A percentile compares a stretch with the other conserved stretches of the same genome.
Evolutionary conservation across 2,113 vertebrate species (phyloP).

Genomic region (Misgurnus mizolepis): DNA sequence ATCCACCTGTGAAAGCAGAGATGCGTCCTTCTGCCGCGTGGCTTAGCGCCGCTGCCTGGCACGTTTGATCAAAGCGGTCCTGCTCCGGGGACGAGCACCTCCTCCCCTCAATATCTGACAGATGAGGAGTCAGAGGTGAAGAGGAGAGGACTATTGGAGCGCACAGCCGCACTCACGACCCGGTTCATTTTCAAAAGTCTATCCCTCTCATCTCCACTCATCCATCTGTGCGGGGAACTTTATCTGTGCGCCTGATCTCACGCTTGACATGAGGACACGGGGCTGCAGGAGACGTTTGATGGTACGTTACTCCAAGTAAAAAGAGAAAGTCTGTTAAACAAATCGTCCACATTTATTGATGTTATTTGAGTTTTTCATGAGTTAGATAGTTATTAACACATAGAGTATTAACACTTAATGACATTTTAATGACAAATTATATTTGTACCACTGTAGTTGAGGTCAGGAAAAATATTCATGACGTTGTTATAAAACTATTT

Average conservation of each 20-base stretch:
- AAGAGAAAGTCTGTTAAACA: background rate
- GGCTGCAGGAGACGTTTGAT: background rate
- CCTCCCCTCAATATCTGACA: constrained; percentile 15
- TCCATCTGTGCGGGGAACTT: constrained; percentile 38
- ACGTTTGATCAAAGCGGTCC: constrained; percentile 49
- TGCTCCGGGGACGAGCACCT: constrained; percentile 33
- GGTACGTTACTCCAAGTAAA: background rate
- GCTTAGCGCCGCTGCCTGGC: constrained; percentile 48
- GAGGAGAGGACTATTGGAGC: constrained; percentile 49
- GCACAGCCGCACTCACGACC: constrained; percentile 33
- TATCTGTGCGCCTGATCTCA: constrained; percentile 38
- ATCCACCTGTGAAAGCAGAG: constrained; percentile 60
- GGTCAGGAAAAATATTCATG: too few relatives aligned
- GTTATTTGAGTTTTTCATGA: background rate
- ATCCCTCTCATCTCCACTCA: constrained; percentile 32
- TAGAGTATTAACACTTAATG: too few relatives aligned
- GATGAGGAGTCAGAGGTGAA: constrained; percentile 48
- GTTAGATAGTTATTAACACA: too few relatives aligned
- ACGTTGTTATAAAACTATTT: too few relatives aligned
- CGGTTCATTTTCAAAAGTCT: constrained; percentile 46
- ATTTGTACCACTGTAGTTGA: too few relatives aligned
- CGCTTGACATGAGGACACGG: background rate
- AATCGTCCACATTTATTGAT: background rate
- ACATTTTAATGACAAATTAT: too few relatives aligned
- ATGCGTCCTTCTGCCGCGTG: constrained; percentile 51